Evolutionary conservation across 35 echinoderm and acorn worm species (phyloP), one percentile per base, ranked within the genome.

Genomic region (Apostichopus californicus): DNA sequence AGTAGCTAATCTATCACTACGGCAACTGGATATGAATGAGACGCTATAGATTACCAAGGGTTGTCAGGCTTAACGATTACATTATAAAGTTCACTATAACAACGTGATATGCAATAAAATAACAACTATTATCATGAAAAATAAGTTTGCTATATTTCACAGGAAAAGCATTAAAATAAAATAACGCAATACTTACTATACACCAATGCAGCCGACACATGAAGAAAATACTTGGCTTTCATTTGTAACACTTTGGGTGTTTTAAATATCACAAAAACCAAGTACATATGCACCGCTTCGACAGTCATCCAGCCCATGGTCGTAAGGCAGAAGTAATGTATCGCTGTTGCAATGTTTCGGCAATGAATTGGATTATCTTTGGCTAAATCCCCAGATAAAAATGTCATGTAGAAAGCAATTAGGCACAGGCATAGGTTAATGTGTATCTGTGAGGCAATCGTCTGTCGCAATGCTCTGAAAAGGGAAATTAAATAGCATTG

Each of bases 261-360:
- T 68, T 9, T 80, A 22, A 12, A 24, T 22, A 24, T 22, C 13
- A 80, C 78, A 54, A 80, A 80, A 12, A 80, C 5, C 23, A 28
- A 28, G 78, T 28, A 80, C 78, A 80, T 24, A 3, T 80, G 52
- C 12, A 80, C 78, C 4, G 86, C 86, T 7, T 87, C 86, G 12
- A 87, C 86, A 24, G 86, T 59, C 57, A 59, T 87, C 86, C 86
- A 87, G 5, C 8, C 57, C n/a, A 87, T 58, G 54, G 86, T 59
- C 4, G 11, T 12, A 18, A 87, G 86, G 57, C 86, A 87, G 86
- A 87, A 87, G 28, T 66, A 87, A 12, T 87, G 86, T 26, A 87
- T 46, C 34, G 34, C 34, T 46, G 34, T 46, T 0, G 34, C 34
- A 46, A 46, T 46, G 34, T 46, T 46, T 87, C 20, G 59, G 22